A percentile compares a stretch with the other conserved stretches of the same genome.
These are phyloP conservation scores for Aelia acuminata DNA, from an alignment of 2,888 invertebrate genomes.

Conservation along the genomic window DNA sequence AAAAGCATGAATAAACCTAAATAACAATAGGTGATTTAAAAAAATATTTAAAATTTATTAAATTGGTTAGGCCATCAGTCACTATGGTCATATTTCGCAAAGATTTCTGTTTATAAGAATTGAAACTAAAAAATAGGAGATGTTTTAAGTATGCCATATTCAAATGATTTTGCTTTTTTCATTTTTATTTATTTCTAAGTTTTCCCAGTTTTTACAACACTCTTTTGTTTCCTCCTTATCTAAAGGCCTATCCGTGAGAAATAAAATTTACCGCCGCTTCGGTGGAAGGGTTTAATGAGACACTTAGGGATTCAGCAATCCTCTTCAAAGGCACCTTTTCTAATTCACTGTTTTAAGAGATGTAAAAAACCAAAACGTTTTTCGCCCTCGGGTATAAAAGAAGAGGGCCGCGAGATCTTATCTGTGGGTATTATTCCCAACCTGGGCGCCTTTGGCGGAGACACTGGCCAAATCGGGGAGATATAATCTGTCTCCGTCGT, in stretches of 20 bases:
- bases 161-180: neutral
- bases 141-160: neutral
- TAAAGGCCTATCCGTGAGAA: slow-evolving; percentile 6
- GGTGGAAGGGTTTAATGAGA: neutral
- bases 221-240: neutral
- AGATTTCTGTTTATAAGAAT: no score
- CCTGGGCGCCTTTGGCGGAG: slow-evolving; percentile 49
- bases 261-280: slow-evolving; percentile 2
- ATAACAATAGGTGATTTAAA: no score
- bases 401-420: slow-evolving; percentile 35
- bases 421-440: slow-evolving; percentile 38
- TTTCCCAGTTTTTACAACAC: neutral
- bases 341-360: slow-evolving; percentile 43
- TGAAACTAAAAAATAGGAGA: neutral
- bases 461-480: slow-evolving; percentile 34
- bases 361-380: slow-evolving; percentile 24
- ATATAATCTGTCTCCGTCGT: slow-evolving; percentile 40
- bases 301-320: neutral
- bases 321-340: slow-evolving; percentile 18
- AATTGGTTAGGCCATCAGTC: no score
- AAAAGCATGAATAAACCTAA: no score
- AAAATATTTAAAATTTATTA: no score
- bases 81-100: no score
- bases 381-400: slow-evolving; percentile 37
- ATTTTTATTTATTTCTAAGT: neutral